Evolutionary conservation across 2,113 vertebrate genomes (phyloP), one percentile per base, ranked within the genome.

Genomic region (Odocoileus hemionus): DNA sequence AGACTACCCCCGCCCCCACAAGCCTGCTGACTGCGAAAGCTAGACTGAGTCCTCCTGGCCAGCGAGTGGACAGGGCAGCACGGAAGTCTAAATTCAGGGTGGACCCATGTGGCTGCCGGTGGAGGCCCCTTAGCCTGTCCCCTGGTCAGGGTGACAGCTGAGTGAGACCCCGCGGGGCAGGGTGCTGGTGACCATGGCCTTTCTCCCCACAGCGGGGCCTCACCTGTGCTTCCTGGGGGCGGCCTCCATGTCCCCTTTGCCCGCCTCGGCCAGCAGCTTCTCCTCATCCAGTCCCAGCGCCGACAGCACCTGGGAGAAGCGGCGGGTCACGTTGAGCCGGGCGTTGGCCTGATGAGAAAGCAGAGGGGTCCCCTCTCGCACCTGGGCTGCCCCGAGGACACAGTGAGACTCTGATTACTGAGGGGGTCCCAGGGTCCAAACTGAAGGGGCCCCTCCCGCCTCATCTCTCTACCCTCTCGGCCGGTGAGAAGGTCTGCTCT

Each of bases 231-330:
- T 98, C 84, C 43, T 70, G 74, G 91, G 9, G 13, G 43, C 30
- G 3, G 83, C 55, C 36, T 87, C 52, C 5, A 0, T 28, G 0
- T 87, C 39, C 30, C 26, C 58, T 47, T 95, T 97, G n/a, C 54
- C 52, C 0, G 94, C 94, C 15, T 98, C 67, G 7, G 90, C 97
- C 94, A 98, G 79, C 45, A 98, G 89, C 92, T 96, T 85, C 16
- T 98, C 91, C 89, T 98, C 98, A 0, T 98, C 87, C 50, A 98
- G 89, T 23, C 98, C 98, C 84, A 98, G 91, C 0, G 97, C 97
- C 0, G 89, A 95, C 86, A 98, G 91, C 83, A 98, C 98, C 85
- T 98, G 95, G 82, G 98, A 98, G 94, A 98, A 98, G 52, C 91
- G 98, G 52, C 98, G 80, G 9, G 97, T 95, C 54, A 95, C 97